A percentile compares a stretch with the other conserved stretches of the same genome.
Evolutionary conservation across 2,113 vertebrate genomes (phyloP).

Genomic region (Callionymus lyra): DNA sequence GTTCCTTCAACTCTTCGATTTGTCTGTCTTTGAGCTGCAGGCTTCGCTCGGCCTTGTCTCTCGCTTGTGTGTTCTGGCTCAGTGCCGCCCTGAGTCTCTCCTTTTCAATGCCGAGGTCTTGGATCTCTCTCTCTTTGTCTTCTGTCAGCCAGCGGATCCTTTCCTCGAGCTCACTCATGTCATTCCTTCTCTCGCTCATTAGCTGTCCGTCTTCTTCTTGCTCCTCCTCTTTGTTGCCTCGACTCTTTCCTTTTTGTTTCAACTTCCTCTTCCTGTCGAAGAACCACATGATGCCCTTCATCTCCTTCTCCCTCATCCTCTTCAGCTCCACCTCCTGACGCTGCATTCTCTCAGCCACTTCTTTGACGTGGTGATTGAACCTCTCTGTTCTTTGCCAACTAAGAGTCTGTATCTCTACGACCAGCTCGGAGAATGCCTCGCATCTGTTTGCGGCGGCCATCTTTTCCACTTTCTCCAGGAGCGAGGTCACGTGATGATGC

Average conservation of each 20-base stretch:
- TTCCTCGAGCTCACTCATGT: conserved; percentile 54
- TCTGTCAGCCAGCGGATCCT: conserved; percentile 59
- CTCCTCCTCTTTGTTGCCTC: conserved; percentile 33
- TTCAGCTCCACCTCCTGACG: conserved; percentile 57
- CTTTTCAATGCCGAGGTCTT: conserved; percentile 52
- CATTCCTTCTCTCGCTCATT: conserved; percentile 11
- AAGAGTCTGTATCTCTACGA: conserved; percentile 57
- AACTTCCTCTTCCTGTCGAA: conserved; percentile 58
- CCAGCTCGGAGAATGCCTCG: conserved; percentile 54
- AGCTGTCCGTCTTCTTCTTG: conserved; percentile 45
- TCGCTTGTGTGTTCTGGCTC: conserved; percentile 27
- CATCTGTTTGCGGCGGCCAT: conserved; percentile 56
- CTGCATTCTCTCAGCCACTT: conserved; percentile 49
- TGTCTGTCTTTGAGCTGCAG: conserved; percentile 52
- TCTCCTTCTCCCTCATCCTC: conserved; percentile 58
- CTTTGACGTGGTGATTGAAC: conserved; percentile 51
- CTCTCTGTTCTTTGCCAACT: conserved; percentile 51
- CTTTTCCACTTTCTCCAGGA: conserved; percentile 64
- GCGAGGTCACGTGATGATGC: conserved; percentile 34
- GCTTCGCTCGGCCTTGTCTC: conserved; percentile 7
- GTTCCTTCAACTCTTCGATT: conserved; percentile 51
- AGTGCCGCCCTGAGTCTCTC: conserved; percentile 25
- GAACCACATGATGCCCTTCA: conserved; percentile 59
- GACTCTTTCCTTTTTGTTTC: conserved; percentile 41
- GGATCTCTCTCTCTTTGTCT: conserved; percentile 60